Percentiles rank a stretch among this genome's conserved stretches.
Evolutionary conservation across 2,113 vertebrate species (phyloP).

Genomic region (Hypomesus transpacificus): DNA sequence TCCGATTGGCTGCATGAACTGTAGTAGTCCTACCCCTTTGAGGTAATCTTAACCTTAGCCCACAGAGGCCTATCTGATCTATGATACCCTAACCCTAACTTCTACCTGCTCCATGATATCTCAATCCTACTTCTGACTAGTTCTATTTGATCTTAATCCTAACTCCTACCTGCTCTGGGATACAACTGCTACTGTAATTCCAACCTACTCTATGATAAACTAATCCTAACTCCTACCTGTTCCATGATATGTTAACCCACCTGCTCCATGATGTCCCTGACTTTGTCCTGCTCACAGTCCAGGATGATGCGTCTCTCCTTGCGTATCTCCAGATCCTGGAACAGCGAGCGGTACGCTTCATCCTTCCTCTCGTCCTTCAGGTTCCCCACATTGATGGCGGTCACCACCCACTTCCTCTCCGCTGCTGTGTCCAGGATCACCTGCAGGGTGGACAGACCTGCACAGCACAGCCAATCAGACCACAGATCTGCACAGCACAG

Average conservation of each 20-base stretch:
- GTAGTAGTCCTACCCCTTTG: no score
- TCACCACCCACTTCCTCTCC: slow-evolving; percentile 96
- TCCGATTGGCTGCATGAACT: no score
- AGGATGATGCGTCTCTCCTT: slow-evolving; percentile 92
- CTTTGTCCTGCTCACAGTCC: slow-evolving; percentile 96
- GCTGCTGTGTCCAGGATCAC: slow-evolving; percentile 93
- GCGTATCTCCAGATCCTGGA: slow-evolving; percentile 93
- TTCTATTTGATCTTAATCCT: no score
- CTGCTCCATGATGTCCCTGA: slow-evolving; percentile 97
- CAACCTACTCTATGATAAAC: no score
- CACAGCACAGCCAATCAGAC: not conserved
- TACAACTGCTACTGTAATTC: no score
- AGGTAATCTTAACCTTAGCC: no score
- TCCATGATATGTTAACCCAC: slow-evolving; percentile 52
- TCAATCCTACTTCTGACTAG: no score
- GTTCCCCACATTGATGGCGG: slow-evolving; percentile 96
- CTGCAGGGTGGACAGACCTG: slow-evolving; percentile 91
- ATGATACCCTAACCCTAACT: no score
- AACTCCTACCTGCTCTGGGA: no score
- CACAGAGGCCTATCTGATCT: no score
- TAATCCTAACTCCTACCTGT: no score
- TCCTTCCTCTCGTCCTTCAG: slow-evolving; percentile 97
- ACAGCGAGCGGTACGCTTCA: slow-evolving; percentile 92
- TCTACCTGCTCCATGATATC: no score
- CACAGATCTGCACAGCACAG: slow-evolving; percentile 74